These are phyloP conservation scores for Coregonus sp. DNA, from an alignment of 2,797 vertebrate genomes.

Conservation along the genomic window DNA sequence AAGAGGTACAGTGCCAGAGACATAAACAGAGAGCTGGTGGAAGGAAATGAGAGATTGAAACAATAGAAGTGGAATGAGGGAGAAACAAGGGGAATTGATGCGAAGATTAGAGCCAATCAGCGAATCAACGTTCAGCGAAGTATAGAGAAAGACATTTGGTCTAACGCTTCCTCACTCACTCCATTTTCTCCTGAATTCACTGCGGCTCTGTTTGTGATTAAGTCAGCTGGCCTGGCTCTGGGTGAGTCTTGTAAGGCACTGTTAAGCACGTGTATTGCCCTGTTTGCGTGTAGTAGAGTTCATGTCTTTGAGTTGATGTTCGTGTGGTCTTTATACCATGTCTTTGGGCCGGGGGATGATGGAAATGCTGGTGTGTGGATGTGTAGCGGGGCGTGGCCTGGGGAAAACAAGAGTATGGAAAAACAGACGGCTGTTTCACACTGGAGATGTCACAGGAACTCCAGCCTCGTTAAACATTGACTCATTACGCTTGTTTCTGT, in stretches of 20 bases:
- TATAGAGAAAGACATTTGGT: neutral
- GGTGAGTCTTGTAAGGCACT: constrained; percentile 25
- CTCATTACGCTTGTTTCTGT: constrained; percentile 23
- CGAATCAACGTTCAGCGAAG: neutral
- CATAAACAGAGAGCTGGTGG: neutral
- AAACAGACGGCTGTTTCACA: constrained; percentile 35
- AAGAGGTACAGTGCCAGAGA: neutral
- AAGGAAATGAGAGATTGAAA: neutral
- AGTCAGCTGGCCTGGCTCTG: constrained; percentile 32
- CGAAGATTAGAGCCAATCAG: neutral
- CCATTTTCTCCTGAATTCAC: neutral
- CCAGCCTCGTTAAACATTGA: constrained; percentile 22
- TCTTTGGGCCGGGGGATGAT: constrained; percentile 17
- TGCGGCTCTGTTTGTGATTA: constrained; percentile 4
- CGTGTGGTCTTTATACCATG: constrained; percentile 10
- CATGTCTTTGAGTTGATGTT: neutral
- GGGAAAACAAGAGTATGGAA: constrained; percentile 13
- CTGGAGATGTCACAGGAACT: constrained; percentile 26
- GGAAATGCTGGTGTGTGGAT: neutral
- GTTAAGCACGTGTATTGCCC: constrained; percentile 3
- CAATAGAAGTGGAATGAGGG: neutral
- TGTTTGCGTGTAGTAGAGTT: neutral
- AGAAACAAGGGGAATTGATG: neutral
- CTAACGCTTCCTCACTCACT: neutral
- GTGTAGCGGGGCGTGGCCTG: constrained; percentile 14